Evolutionary conservation across 2,113 vertebrate genomes (phyloP).

Genomic region (Sporophila hypoxantha): DNA sequence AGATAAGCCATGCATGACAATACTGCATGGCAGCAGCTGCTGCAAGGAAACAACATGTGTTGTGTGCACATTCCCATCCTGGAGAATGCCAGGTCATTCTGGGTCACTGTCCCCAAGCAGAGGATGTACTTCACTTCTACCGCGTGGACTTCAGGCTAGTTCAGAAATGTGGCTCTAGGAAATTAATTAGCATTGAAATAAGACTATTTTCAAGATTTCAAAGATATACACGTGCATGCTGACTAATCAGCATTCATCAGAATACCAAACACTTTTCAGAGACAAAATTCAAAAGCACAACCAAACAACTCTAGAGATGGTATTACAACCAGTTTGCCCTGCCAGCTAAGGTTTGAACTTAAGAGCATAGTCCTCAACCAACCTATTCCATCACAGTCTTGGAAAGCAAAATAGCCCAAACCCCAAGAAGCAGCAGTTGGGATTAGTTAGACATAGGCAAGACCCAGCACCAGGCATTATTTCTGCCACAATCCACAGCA

Average conservation of each 20-base stretch:
- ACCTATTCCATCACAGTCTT: background rate
- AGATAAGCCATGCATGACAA: background rate
- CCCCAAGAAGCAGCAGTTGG: background rate
- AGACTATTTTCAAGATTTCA: background rate
- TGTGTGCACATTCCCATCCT: background rate
- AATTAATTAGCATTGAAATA: background rate
- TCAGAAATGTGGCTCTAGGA: background rate
- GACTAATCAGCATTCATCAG: background rate
- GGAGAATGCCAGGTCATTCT: rapidly evolving
- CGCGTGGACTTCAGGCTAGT: background rate
- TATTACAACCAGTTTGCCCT: background rate
- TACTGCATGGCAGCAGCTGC: background rate
- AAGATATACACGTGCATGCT: background rate
- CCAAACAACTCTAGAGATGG: background rate
- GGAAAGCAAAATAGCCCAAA: background rate
- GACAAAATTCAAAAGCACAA: background rate
- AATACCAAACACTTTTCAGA: background rate
- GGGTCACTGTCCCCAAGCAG: background rate
- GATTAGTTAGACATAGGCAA: background rate
- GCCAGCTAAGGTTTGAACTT: background rate
- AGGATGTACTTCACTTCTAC: background rate
- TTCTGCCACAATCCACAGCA: background rate
- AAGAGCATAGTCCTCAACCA: background rate
- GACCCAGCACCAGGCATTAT: background rate
- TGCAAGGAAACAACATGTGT: background rate